A percentile compares a stretch with the other conserved stretches of the same genome.
These are phyloP conservation scores for Montipora sp. DNA, from an alignment of 64 coral and sea anemone genomes.

Conservation along the genomic window DNA sequence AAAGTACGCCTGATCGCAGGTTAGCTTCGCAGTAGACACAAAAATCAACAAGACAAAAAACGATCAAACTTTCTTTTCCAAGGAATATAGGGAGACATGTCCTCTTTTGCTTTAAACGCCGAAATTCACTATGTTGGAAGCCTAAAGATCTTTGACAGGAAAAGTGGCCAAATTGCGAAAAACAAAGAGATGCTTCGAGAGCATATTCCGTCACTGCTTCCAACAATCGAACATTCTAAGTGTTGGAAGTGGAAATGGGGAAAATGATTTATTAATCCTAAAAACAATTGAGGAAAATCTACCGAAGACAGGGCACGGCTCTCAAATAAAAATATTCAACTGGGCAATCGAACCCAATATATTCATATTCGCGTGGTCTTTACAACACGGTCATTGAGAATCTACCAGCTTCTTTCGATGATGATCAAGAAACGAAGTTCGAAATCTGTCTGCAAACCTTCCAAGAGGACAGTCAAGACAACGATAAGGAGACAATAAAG, in stretches of 20 bases:
- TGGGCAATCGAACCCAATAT: slow-evolving; percentile 22
- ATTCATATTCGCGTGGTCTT: background rate
- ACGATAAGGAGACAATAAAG: background rate
- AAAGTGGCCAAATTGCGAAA: too few species aligned
- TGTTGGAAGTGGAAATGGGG: slow-evolving; percentile 14
- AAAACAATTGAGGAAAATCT: slow-evolving; percentile 2
- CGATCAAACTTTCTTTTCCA: too few species aligned
- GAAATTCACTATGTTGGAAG: too few species aligned
- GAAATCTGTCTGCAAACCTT: background rate
- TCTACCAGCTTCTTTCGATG: background rate
- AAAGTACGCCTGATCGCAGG: too few species aligned
- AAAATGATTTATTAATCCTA: background rate
- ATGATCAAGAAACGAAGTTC: background rate
- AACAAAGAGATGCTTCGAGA: background rate
- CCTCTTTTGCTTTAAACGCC: too few species aligned
- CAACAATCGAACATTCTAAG: slow-evolving; percentile 38
- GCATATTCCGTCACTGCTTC: background rate
- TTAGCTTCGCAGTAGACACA: too few species aligned
- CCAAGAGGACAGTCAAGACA: background rate
- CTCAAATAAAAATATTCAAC: slow-evolving; percentile 5
- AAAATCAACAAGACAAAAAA: too few species aligned
- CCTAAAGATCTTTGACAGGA: too few species aligned
- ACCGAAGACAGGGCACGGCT: background rate
- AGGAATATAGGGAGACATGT: too few species aligned
- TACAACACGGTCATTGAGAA: background rate